phyloP scores from a whole-genome alignment of 2,113 vertebrate species.

The Ardeotis arabs region DNA sequence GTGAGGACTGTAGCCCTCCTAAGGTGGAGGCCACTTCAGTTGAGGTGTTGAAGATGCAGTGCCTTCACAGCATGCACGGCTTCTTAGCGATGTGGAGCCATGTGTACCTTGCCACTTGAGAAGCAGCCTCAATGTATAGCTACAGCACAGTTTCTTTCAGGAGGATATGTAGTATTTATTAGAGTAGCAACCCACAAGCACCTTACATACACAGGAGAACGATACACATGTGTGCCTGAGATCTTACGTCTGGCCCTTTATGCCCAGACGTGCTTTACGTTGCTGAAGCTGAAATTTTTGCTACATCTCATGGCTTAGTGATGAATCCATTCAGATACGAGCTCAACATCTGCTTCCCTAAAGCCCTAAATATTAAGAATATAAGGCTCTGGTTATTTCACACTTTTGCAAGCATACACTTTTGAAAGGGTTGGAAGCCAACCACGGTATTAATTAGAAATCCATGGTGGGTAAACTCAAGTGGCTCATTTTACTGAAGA shows the following conservation, averaged over 20 bases:
- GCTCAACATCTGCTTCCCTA: background rate
- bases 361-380: background rate
- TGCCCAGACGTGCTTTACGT: background rate
- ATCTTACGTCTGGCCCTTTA: background rate
- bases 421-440: background rate
- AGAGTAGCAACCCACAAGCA: background rate
- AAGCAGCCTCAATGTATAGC: background rate
- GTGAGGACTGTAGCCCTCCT: too few relatives aligned
- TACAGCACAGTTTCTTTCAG: background rate
- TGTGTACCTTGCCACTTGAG: rapidly evolving
- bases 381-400: background rate
- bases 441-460: background rate
- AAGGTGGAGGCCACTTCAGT: background rate
- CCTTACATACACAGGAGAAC: background rate
- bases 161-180: background rate
- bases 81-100: background rate
- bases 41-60: background rate
- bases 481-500: background rate
- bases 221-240: background rate
- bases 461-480: background rate
- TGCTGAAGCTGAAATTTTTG: background rate
- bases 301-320: background rate
- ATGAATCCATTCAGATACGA: background rate
- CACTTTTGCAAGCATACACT: background rate
- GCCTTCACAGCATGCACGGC: background rate